phyloP scores from a whole-genome alignment of 2,888 invertebrate species.

The Lasioglossum villosulum region DNA sequence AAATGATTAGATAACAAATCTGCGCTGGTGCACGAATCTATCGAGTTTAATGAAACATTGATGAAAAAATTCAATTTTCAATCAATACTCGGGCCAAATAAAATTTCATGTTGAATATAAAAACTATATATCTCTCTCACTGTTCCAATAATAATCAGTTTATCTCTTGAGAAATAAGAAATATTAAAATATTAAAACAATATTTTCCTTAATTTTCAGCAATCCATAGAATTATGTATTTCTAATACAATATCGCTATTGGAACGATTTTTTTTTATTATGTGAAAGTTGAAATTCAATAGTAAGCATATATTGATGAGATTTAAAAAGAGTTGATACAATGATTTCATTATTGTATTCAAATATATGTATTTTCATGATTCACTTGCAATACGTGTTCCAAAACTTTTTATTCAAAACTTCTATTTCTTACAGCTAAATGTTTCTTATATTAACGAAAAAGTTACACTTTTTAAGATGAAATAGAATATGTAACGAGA shows the following conservation, averaged over 20 bases:
- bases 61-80: background rate
- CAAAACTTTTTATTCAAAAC: too few species aligned
- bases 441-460: too few species aligned
- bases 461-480: too few species aligned
- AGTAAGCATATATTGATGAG: too few species aligned
- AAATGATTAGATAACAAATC: background rate
- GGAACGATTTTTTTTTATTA: background rate
- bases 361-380: background rate
- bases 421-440: too few species aligned
- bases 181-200: background rate
- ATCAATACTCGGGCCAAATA: background rate
- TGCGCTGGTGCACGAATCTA: background rate
- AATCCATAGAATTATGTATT: background rate
- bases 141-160: background rate
- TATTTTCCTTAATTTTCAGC: background rate
- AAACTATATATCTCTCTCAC: background rate
- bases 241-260: too few species aligned
- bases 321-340: background rate
- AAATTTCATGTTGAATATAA: background rate
- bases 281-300: too few species aligned
- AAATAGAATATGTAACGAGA: too few species aligned
- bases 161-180: background rate
- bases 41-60: background rate
- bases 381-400: too few species aligned
- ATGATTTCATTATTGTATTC: too few species aligned